phyloP scores from a whole-genome alignment of 2,113 vertebrate species.

The Tachysurus vachellii region DNA sequence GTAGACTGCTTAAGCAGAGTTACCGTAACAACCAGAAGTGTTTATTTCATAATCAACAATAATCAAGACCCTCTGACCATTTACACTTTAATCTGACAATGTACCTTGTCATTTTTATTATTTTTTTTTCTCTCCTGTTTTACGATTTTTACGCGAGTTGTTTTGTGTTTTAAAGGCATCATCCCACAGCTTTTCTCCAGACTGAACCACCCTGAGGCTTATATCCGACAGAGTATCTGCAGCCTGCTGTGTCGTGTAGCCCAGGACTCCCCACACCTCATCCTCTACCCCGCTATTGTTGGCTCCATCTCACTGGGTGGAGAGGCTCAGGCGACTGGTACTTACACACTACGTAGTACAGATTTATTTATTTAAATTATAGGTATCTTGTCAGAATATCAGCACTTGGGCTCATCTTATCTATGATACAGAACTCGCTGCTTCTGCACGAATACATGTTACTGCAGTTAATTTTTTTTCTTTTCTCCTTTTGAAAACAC shows the following conservation, averaged over 20 bases:
- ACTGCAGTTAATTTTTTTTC: too few relatives aligned
- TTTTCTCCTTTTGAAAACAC: too few relatives aligned
- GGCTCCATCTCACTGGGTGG: slow-evolving; percentile 94
- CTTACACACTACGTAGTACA: background rate
- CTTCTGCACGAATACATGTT: too few relatives aligned
- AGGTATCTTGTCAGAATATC: too few relatives aligned
- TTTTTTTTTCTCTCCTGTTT: too few relatives aligned
- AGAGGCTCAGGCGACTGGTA: slow-evolving; percentile 91
- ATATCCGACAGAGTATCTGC: slow-evolving; percentile 96
- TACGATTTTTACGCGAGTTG: too few relatives aligned
- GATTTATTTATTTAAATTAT: background rate
- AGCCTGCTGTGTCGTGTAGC: slow-evolving; percentile 94
- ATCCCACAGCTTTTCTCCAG: slow-evolving; percentile 98
- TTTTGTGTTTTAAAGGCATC: slow-evolving; percentile 77
- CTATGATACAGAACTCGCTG: too few relatives aligned
- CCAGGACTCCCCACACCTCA: slow-evolving; percentile 95
- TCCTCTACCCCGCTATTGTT: slow-evolving; percentile 95
- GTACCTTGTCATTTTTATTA: too few relatives aligned
- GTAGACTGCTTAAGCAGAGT: background rate
- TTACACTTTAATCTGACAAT: too few relatives aligned
- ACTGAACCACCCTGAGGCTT: slow-evolving; percentile 95
- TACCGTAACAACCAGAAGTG: background rate
- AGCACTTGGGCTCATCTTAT: too few relatives aligned
- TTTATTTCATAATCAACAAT: too few relatives aligned
- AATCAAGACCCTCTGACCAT: too few relatives aligned